A percentile compares a stretch with the other conserved stretches of the same genome.
Conservation (phyloP, 2,888 invertebrate genomes). For the Prionchulus punctatus region DNA sequence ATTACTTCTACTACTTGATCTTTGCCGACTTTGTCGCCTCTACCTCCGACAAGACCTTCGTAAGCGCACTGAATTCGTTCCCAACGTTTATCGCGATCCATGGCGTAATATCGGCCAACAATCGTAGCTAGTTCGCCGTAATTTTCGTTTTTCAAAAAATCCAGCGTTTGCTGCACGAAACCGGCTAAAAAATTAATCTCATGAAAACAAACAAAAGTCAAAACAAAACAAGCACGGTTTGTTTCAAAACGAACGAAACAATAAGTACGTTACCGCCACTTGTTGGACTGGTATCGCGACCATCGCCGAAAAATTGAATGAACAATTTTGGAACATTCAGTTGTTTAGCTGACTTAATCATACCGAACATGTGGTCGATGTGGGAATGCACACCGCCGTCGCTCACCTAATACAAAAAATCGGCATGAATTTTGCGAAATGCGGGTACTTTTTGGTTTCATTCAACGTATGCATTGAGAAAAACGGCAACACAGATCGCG, state of each 20-base stretch:
- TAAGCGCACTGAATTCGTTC: constrained; percentile 33
- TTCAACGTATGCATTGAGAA: too few relatives aligned
- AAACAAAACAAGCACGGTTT: not conserved
- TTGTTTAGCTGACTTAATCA: constrained; percentile 34
- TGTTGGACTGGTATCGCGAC: constrained; percentile 35
- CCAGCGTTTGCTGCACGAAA: constrained; percentile 27
- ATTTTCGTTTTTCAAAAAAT: constrained; percentile 21
- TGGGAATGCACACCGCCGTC: constrained; percentile 38
- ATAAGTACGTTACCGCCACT: constrained; percentile 23
- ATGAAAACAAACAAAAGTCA: constrained; percentile 4
- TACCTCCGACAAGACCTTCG: constrained; percentile 35
- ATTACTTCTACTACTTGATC: constrained; percentile 21
- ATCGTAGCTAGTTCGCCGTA: constrained; percentile 34
- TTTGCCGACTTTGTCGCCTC: constrained; percentile 28
- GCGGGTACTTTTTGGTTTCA: too few relatives aligned
- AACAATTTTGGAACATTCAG: constrained; percentile 33
- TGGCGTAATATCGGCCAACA: constrained; percentile 37
- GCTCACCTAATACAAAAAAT: constrained; percentile 17
- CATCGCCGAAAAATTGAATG: constrained; percentile 37
- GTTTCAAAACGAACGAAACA: not conserved
- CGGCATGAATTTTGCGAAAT: too few relatives aligned
- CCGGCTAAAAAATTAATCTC: constrained; percentile 17
- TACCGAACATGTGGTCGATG: constrained; percentile 35
- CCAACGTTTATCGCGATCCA: constrained; percentile 35
- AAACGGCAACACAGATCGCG: too few relatives aligned